phyloP scores from a whole-genome alignment of 2,113 vertebrate genomes.

The Pachyramphus minor region DNA sequence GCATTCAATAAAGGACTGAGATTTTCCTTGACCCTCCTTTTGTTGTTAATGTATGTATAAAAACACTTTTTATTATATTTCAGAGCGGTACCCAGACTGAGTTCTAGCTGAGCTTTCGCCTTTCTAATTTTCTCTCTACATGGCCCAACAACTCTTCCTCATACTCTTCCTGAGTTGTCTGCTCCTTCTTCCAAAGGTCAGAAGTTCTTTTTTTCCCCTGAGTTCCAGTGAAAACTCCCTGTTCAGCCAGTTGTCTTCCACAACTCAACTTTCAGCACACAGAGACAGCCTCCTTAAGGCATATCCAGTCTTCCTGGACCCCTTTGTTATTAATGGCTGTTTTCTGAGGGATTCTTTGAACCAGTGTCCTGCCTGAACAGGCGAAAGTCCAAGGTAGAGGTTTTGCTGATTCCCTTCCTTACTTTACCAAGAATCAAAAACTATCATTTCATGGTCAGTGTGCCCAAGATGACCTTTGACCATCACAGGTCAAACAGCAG shows the following conservation, averaged over 20 bases:
- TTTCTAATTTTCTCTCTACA: background rate
- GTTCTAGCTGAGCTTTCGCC: background rate
- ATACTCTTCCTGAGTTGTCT: background rate
- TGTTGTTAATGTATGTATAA: background rate
- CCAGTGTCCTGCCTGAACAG: background rate
- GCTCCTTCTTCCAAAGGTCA: background rate
- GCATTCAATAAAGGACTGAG: fast-evolving
- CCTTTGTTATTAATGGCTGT: background rate
- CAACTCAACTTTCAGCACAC: fast-evolving
- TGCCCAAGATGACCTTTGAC: too few species aligned
- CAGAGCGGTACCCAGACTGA: background rate
- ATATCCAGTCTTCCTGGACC: background rate
- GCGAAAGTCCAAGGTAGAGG: background rate
- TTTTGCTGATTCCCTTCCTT: background rate
- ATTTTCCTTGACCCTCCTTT: background rate
- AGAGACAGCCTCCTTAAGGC: background rate
- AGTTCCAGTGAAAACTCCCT: background rate
- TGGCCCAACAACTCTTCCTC: background rate
- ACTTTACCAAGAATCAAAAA: background rate
- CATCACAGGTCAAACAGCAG: background rate
- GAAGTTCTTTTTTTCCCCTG: background rate
- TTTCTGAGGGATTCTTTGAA: background rate
- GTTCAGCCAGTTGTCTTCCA: background rate
- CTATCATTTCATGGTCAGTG: background rate
- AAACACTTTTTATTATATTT: background rate